These are phyloP conservation scores for Podilymbus podiceps DNA, from an alignment of 2,113 vertebrate species.

Conservation along the genomic window DNA sequence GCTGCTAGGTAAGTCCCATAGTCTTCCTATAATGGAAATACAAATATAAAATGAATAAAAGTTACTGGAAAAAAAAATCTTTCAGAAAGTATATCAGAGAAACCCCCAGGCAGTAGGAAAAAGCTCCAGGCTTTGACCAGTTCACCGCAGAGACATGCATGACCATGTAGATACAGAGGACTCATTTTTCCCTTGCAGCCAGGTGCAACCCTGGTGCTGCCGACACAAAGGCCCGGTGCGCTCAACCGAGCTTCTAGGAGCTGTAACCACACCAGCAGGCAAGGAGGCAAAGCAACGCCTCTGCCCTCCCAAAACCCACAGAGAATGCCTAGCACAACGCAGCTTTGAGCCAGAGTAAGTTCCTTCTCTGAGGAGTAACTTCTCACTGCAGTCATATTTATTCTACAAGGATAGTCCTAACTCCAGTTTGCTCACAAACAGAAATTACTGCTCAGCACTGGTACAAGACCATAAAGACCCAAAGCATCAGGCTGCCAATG, in stretches of 20 bases:
- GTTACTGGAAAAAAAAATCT: not conserved
- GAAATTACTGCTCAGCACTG: not conserved
- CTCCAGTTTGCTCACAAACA: not conserved
- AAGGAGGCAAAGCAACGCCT: not conserved
- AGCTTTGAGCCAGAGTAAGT: fast-evolving
- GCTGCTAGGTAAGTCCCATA: not conserved
- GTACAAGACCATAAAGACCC: not conserved
- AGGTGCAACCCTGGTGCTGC: not conserved
- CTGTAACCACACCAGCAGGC: fast-evolving
- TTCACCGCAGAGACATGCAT: not conserved
- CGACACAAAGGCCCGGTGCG: fast-evolving
- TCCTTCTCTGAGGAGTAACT: fast-evolving
- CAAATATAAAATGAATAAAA: constrained; percentile 34
- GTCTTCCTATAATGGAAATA: constrained; percentile 22
- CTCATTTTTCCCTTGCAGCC: not conserved
- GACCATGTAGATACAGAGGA: fast-evolving
- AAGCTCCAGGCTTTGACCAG: not conserved
- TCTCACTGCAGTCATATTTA: not conserved
- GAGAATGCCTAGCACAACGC: fast-evolving
- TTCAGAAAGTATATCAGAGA: not conserved
- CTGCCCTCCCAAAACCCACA: too few relatives aligned
- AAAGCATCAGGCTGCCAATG: not conserved
- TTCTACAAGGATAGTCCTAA: not conserved
- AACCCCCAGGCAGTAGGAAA: not conserved
- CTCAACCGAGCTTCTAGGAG: fast-evolving